phyloP scores from a whole-genome alignment of 2,113 vertebrate species.

The Dipodomys merriami region DNA sequence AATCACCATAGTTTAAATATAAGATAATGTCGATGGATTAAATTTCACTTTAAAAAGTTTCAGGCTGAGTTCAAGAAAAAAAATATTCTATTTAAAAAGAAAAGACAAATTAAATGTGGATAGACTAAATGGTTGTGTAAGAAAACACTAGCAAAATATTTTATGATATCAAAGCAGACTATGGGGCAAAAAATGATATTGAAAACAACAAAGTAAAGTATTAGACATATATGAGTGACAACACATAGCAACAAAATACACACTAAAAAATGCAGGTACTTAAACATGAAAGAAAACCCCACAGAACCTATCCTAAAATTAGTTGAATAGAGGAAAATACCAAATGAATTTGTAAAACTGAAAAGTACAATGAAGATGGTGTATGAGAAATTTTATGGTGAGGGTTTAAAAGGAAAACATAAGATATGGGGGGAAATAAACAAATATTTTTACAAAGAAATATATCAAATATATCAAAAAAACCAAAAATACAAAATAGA shows the following conservation, averaged over 20 bases:
- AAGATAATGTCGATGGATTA: background rate
- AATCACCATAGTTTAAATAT: background rate
- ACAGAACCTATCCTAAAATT: background rate
- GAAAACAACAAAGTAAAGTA: background rate
- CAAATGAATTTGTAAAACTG: slow-evolving; percentile 10
- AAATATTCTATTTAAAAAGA: slow-evolving; percentile 9
- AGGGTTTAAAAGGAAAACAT: slow-evolving; percentile 4
- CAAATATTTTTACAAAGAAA: background rate
- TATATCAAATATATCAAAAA: background rate
- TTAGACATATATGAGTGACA: background rate
- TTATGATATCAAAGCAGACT: background rate
- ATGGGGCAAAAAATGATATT: background rate
- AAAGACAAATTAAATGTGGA: background rate
- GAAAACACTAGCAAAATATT: background rate
- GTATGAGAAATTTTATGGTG: slow-evolving; percentile 17
- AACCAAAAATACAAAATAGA: background rate
- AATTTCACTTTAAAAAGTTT: background rate
- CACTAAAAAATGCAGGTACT: background rate
- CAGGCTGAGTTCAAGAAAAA: slow-evolving; percentile 8
- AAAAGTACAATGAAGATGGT: background rate
- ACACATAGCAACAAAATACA: background rate
- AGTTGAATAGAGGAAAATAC: background rate
- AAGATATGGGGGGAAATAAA: background rate
- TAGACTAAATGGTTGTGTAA: background rate
- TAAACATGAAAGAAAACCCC: background rate